These are phyloP conservation scores for Protosalanx chinensis DNA, from an alignment of 2,797 vertebrate species.

Conservation along the genomic window DNA sequence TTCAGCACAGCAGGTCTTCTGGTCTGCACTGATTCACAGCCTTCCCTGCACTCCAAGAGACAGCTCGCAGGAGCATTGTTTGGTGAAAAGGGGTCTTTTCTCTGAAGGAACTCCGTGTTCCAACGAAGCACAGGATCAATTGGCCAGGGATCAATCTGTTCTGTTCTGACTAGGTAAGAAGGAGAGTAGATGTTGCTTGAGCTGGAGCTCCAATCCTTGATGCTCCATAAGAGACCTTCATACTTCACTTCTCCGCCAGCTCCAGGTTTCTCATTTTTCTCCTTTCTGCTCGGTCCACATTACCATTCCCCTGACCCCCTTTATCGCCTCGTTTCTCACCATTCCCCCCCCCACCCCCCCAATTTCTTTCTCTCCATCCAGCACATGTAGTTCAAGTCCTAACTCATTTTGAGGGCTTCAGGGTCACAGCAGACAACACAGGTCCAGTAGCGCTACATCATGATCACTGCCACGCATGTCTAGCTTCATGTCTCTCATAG, in stretches of 20 bases:
- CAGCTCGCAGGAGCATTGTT: conserved; percentile 37
- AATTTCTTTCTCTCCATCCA: too few species aligned
- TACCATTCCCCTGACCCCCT: too few species aligned
- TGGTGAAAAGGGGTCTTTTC: conserved; percentile 46
- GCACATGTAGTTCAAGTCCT: too few species aligned
- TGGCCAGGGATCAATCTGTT: conserved; percentile 54
- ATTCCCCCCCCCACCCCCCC: conserved; percentile 18
- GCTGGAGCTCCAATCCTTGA: conserved; percentile 56
- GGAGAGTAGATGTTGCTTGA: conserved; percentile 32
- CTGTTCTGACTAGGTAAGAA: too few species aligned
- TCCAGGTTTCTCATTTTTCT: not conserved
- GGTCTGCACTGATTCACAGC: conserved; percentile 38
- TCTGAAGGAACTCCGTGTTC: conserved; percentile 41
- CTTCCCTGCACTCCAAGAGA: too few species aligned
- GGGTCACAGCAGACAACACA: too few species aligned
- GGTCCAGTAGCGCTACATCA: too few species aligned
- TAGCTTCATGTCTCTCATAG: conserved; percentile 2
- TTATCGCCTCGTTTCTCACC: not conserved
- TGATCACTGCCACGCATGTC: conserved; percentile 21
- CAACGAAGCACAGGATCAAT: conserved; percentile 56
- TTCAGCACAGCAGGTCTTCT: not conserved
- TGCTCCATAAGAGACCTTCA: conserved; percentile 20
- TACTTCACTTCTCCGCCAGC: conserved; percentile 3
- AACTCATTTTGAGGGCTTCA: too few species aligned
- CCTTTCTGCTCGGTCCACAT: conserved; percentile 24